Evolutionary conservation across 2,888 invertebrate genomes (phyloP).

Genomic region (Sepiola atlantica): DNA sequence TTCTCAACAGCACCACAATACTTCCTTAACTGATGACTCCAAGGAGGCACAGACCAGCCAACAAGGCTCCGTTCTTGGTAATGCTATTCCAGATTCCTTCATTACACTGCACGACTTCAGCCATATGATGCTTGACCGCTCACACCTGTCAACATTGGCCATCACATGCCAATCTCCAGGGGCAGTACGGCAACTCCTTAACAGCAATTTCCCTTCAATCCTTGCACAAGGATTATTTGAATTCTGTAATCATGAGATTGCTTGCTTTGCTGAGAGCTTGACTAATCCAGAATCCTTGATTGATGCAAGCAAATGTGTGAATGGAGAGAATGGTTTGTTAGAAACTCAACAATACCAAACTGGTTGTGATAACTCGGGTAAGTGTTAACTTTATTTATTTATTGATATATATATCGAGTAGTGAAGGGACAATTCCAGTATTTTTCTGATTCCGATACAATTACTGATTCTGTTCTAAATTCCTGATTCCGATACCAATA

Average conservation of each 20-base stretch:
- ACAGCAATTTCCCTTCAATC: slow-evolving; percentile 81
- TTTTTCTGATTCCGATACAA: too few relatives aligned
- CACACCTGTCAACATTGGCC: slow-evolving; percentile 84
- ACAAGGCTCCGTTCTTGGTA: neutral
- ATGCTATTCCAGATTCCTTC: slow-evolving; percentile 52
- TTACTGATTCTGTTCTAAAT: too few relatives aligned
- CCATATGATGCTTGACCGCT: slow-evolving; percentile 67
- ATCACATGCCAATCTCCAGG: slow-evolving; percentile 87
- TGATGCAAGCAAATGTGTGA: slow-evolving; percentile 61
- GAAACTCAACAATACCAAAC: neutral
- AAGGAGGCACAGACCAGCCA: slow-evolving; percentile 68
- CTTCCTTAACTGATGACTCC: slow-evolving; percentile 76
- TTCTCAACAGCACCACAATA: slow-evolving; percentile 58
- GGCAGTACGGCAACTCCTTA: slow-evolving; percentile 84
- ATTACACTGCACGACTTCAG: slow-evolving; percentile 63
- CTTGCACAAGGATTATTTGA: slow-evolving; percentile 72
- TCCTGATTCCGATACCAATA: too few relatives aligned
- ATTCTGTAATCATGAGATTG: slow-evolving; percentile 70
- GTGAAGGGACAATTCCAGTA: too few relatives aligned
- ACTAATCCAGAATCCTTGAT: slow-evolving; percentile 60
- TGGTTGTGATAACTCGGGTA: slow-evolving; percentile 37
- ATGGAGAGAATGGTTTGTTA: slow-evolving; percentile 52
- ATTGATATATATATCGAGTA: too few relatives aligned
- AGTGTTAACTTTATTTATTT: neutral
- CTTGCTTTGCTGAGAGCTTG: slow-evolving; percentile 59